Conservation (phyloP, 2,797 vertebrate genomes). For the Melopsittacus undulatus region DNA sequence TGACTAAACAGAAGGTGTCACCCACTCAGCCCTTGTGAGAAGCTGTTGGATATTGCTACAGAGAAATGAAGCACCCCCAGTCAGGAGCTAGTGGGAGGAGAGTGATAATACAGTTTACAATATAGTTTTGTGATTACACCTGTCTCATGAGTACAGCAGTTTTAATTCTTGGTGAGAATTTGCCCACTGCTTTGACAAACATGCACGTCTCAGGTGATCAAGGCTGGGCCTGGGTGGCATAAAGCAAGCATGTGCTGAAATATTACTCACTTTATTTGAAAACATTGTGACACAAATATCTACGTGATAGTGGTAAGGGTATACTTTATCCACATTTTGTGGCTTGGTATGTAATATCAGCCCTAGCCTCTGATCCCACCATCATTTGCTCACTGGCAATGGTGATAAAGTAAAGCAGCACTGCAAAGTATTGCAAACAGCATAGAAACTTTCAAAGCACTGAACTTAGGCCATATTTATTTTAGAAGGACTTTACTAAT, state of each 20-base stretch:
- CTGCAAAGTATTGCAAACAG: neutral
- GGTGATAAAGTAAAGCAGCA: neutral
- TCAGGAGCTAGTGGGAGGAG: neutral
- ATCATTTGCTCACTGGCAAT: neutral
- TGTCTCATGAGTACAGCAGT: rapidly evolving
- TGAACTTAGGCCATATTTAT: neutral
- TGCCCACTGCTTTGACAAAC: neutral
- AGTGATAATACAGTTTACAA: neutral
- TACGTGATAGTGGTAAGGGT: neutral
- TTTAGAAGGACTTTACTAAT: neutral
- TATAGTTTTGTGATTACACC: neutral
- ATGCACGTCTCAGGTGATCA: neutral
- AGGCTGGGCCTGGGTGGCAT: neutral
- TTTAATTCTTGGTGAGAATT: neutral
- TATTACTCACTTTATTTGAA: neutral
- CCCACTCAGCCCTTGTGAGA: neutral
- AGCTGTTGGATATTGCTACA: neutral
- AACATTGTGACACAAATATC: neutral
- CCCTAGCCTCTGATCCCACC: neutral
- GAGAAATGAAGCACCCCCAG: neutral
- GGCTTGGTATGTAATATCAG: neutral
- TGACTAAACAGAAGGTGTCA: neutral
- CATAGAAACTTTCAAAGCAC: neutral
- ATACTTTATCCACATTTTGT: neutral
- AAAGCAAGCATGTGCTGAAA: neutral